Percentiles rank a stretch among this genome's conserved stretches.
phyloP scores from a whole-genome alignment of 2,888 invertebrate species.

The Leistus spinibarbis region DNA sequence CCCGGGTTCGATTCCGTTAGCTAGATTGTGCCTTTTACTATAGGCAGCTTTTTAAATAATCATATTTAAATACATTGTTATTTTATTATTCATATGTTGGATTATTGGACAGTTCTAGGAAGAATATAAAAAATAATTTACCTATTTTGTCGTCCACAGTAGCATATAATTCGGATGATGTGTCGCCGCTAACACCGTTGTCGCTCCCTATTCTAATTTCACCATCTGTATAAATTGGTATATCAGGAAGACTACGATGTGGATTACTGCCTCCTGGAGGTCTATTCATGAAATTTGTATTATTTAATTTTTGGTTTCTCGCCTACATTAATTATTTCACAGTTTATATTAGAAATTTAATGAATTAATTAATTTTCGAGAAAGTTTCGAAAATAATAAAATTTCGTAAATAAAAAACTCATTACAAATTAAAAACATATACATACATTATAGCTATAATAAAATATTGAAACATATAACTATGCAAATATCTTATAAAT shows the following conservation, averaged over 20 bases:
- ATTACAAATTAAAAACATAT: too few relatives aligned
- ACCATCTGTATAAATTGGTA: constrained; percentile 71
- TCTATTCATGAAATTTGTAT: constrained; percentile 45
- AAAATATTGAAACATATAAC: too few relatives aligned
- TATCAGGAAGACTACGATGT: constrained; percentile 84
- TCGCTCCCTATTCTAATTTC: constrained; percentile 52
- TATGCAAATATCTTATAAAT: too few relatives aligned
- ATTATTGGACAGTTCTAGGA: too few relatives aligned
- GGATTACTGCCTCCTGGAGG: constrained; percentile 61
- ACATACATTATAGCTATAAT: too few relatives aligned
- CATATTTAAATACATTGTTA: constrained; percentile 46
- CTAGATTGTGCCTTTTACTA: constrained; percentile 50
- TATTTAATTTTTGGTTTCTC: too few relatives aligned
- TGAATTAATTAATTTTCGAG: background rate
- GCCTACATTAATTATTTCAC: too few relatives aligned
- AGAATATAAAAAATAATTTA: constrained; percentile 20
- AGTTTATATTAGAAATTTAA: too few relatives aligned
- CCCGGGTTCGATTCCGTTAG: constrained; percentile 54
- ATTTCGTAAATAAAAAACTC: background rate
- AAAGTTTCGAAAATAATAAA: background rate
- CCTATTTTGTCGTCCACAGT: constrained; percentile 71
- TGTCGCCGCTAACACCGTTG: constrained; percentile 64
- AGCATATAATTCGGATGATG: constrained; percentile 84
- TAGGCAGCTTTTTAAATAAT: constrained; percentile 43
- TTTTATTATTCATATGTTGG: background rate